These are phyloP conservation scores for Hydrozoanthus gracilis DNA, from an alignment of 92 coral and sea anemone genomes.

Conservation along the genomic window DNA sequence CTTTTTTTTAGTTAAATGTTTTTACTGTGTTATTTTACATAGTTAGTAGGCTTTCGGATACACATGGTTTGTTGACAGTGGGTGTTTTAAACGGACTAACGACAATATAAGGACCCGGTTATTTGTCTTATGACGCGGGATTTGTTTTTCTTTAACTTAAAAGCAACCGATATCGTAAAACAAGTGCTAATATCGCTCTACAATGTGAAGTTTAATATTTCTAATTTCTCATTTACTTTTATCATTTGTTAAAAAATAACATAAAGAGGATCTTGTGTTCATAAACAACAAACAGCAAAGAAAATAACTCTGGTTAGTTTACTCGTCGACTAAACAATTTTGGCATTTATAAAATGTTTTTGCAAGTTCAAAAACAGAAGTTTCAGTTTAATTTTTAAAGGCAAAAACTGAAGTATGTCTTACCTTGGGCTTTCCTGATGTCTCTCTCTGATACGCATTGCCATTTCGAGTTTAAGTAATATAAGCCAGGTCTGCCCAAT, in stretches of 20 bases:
- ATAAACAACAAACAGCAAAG: not conserved
- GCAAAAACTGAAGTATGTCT: not conserved
- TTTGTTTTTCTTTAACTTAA: not conserved
- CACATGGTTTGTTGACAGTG: not conserved
- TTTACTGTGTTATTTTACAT: not conserved
- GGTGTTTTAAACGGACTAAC: not conserved
- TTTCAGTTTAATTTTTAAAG: not conserved
- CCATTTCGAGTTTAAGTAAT: not conserved
- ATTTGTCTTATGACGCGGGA: not conserved
- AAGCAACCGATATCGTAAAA: not conserved
- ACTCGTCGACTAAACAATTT: not conserved
- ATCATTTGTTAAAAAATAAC: not conserved
- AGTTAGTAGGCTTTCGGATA: not conserved
- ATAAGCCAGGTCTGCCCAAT: not conserved
- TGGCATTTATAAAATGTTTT: not conserved
- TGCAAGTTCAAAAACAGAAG: not conserved
- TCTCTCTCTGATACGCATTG: not conserved
- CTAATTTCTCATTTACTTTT: not conserved
- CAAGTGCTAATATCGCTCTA: not conserved
- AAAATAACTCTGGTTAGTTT: not conserved
- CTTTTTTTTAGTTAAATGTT: not conserved
- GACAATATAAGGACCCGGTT: not conserved
- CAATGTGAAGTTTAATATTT: not conserved
- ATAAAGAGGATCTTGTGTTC: not conserved
- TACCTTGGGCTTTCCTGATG: slow-evolving; percentile 5